phyloP scores from a whole-genome alignment of 64 coral and sea anemone genomes.

The Montipora foliosa region DNA sequence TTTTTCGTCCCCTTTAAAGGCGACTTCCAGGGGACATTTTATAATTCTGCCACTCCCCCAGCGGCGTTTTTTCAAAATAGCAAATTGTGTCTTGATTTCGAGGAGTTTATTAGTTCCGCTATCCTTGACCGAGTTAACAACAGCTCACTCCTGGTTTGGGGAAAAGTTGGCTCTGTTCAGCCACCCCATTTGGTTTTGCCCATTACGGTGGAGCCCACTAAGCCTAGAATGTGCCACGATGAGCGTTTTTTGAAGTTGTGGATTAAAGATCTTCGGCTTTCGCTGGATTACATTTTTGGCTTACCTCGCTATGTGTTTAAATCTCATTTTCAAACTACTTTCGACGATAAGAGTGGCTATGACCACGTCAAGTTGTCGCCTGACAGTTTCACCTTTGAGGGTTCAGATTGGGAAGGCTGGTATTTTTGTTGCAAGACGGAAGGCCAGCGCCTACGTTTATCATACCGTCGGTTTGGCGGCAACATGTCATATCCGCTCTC shows the following conservation, averaged over 20 bases:
- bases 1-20: neutral
- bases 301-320: constrained; percentile 15
- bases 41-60: no score
- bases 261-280: constrained; percentile 42
- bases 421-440: constrained; percentile 43
- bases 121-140: no score
- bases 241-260: constrained; percentile 59
- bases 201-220: neutral
- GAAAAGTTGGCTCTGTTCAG: no score
- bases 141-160: no score
- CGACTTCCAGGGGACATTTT: no score
- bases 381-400: neutral
- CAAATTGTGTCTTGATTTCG: no score
- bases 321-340: constrained; percentile 24
- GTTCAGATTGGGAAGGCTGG: constrained; percentile 3
- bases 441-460: constrained; percentile 56
- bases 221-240: constrained; percentile 45
- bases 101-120: no score
- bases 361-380: constrained; percentile 2
- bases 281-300: constrained; percentile 48
- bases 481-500: constrained; percentile 15
- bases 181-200: constrained; percentile 19
- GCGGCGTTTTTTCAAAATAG: no score
- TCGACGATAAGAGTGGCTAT: constrained; percentile 64
- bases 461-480: constrained; percentile 30